Percentiles rank a stretch among this genome's conserved stretches.
Conservation (phyloP, 2,113 vertebrate species). For the Daphoenositta chrysoptera region DNA sequence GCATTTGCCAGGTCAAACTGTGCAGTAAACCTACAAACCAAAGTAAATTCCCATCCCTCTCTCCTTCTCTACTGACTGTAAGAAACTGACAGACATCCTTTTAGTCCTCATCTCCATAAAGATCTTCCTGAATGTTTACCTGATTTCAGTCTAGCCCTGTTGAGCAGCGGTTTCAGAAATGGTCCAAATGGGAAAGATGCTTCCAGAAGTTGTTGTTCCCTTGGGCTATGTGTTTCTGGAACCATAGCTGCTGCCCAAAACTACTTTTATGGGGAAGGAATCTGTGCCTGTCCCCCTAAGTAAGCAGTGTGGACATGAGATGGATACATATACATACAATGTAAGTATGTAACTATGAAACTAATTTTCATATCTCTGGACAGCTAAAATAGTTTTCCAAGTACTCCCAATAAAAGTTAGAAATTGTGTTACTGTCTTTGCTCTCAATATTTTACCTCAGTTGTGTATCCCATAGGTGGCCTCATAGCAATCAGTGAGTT, state of each 20-base stretch:
- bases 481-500: not conserved
- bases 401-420: not conserved
- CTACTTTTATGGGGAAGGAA: not conserved
- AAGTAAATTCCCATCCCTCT: not conserved
- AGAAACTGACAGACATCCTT: not conserved
- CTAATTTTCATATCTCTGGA: not conserved
- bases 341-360: not conserved
- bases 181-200: not conserved
- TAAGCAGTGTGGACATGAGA: not conserved
- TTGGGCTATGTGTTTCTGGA: not conserved
- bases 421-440: not conserved
- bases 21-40: not conserved
- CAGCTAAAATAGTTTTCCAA: not conserved
- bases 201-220: not conserved
- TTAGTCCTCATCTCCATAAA: not conserved
- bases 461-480: rapidly evolving
- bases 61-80: not conserved
- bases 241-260: not conserved
- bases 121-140: not conserved
- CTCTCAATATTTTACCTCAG: not conserved
- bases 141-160: not conserved
- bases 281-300: not conserved
- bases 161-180: not conserved
- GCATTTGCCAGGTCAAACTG: not conserved
- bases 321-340: not conserved